Percentiles rank a stretch among this genome's conserved stretches.
Evolutionary conservation across 2,797 vertebrate genomes (phyloP).

Genomic region (Hippoglossus hippoglossus): DNA sequence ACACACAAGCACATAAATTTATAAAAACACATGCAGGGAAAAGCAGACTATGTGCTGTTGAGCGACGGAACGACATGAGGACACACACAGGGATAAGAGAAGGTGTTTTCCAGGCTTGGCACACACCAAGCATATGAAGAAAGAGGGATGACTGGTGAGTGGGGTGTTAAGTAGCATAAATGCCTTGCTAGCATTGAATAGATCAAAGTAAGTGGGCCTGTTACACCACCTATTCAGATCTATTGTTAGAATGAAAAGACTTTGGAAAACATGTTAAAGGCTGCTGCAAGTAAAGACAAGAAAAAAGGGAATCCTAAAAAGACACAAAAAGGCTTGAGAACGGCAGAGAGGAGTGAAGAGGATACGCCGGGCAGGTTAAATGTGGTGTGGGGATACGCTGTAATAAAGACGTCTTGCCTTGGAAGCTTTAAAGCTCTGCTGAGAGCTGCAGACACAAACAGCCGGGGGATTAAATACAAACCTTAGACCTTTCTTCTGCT

Average conservation of each 20-base stretch:
- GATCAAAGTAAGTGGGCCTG: conserved; percentile 55
- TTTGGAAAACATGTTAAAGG: conserved; percentile 30
- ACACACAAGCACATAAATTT: neutral
- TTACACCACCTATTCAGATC: conserved; percentile 40
- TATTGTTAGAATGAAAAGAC: conserved; percentile 40
- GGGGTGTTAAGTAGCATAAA: conserved; percentile 48
- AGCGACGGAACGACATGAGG: conserved; percentile 6
- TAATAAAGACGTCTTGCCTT: conserved; percentile 60
- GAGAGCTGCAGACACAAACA: conserved; percentile 73
- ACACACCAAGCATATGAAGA: conserved; percentile 35
- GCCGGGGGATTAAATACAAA: conserved; percentile 62
- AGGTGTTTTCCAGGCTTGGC: conserved; percentile 34
- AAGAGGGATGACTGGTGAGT: conserved; percentile 29
- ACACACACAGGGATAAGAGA: conserved; percentile 27
- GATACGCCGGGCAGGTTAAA: conserved; percentile 56
- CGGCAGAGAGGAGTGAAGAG: conserved; percentile 15
- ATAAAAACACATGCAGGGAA: neutral
- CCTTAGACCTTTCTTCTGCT: conserved; percentile 54
- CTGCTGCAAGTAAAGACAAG: conserved; percentile 6
- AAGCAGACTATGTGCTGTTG: conserved; percentile 12
- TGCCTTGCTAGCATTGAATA: conserved; percentile 46
- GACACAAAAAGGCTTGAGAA: conserved; percentile 6
- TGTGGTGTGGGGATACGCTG: conserved; percentile 49
- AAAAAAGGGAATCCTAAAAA: conserved; percentile 9
- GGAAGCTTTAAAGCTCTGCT: conserved; percentile 63